Percentiles rank a stretch among this genome's conserved stretches.
Evolutionary conservation across 2,797 vertebrate species (phyloP).

Genomic region (Labroides dimidiatus): DNA sequence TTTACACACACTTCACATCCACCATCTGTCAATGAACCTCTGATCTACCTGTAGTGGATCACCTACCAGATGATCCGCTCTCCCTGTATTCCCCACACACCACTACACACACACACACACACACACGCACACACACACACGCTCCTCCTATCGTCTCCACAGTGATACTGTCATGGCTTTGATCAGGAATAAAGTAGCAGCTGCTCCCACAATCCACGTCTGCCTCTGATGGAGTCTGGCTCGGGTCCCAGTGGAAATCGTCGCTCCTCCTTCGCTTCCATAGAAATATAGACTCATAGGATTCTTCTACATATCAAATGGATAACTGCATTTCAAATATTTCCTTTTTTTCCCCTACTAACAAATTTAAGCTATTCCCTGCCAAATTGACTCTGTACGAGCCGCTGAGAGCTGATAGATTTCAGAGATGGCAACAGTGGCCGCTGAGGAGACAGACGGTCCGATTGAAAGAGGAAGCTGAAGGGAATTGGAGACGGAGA

Average conservation of each 20-base stretch:
- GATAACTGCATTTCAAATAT: conserved; percentile 41
- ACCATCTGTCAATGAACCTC: conserved; percentile 51
- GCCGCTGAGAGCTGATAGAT: conserved; percentile 60
- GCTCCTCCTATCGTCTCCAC: conserved; percentile 39
- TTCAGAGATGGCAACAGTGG: conserved; percentile 44
- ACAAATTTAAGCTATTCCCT: conserved; percentile 49
- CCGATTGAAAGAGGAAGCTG: conserved; percentile 71
- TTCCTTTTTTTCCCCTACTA: conserved; percentile 34
- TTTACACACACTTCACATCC: conserved; percentile 21
- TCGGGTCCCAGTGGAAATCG: conserved; percentile 49
- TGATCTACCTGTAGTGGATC: conserved; percentile 66
- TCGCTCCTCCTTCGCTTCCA: conserved; percentile 29
- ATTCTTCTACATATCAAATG: conserved; percentile 29
- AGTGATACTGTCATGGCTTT: conserved; percentile 76
- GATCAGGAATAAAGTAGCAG: conserved; percentile 79
- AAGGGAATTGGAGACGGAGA: conserved; percentile 81
- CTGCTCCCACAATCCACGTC: conserved; percentile 73
- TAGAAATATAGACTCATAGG: conserved; percentile 45
- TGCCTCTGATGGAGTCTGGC: conserved; percentile 59
- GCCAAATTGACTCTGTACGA: conserved; percentile 67
- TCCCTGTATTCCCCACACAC: neutral
- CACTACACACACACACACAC: neutral
- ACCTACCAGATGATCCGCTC: conserved; percentile 40
- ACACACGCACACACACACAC: neutral
- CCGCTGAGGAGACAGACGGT: conserved; percentile 67